Conservation (phyloP, 92 coral and sea anemone genomes). For the Epizoanthus fatuus region DNA sequence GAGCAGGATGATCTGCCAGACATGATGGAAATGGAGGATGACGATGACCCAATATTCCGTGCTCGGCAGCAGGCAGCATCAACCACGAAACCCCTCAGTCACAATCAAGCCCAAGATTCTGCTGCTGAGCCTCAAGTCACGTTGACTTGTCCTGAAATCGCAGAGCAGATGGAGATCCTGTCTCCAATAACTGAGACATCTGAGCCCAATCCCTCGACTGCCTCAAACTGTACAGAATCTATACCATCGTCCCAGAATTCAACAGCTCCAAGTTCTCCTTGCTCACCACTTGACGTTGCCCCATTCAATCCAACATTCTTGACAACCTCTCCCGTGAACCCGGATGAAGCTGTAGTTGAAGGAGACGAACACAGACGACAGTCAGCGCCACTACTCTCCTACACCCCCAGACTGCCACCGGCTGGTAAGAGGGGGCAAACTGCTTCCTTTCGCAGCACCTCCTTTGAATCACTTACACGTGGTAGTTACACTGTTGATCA, state of each 20-base stretch:
- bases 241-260: conserved; percentile 73
- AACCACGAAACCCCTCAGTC: conserved; percentile 18
- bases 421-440: conserved; percentile 36
- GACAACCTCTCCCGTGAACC: conserved; percentile 89
- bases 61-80: conserved; percentile 33
- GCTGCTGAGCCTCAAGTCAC: conserved; percentile 36
- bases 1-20: conserved; percentile 56
- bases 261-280: conserved; percentile 91
- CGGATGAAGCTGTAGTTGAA: conserved; percentile 22
- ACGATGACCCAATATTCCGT: conserved; percentile 59
- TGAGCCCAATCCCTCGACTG: conserved; percentile 70
- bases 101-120: conserved; percentile 23
- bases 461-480: conserved; percentile 72
- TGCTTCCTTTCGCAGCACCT: conserved; percentile 57
- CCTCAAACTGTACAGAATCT: conserved; percentile 68
- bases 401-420: conserved; percentile 25
- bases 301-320: conserved; percentile 88
- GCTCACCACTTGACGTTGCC: conserved; percentile 88
- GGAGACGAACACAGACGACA: conserved; percentile 21
- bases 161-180: conserved; percentile 66
- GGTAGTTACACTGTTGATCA: conserved; percentile 95
- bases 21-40: conserved; percentile 38
- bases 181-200: conserved; percentile 87
- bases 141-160: conserved; percentile 27
- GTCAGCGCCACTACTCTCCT: conserved; percentile 42